A percentile compares a stretch with the other conserved stretches of the same genome.
Evolutionary conservation across 2,113 vertebrate species (phyloP).

Genomic region (Piaya cayana): DNA sequence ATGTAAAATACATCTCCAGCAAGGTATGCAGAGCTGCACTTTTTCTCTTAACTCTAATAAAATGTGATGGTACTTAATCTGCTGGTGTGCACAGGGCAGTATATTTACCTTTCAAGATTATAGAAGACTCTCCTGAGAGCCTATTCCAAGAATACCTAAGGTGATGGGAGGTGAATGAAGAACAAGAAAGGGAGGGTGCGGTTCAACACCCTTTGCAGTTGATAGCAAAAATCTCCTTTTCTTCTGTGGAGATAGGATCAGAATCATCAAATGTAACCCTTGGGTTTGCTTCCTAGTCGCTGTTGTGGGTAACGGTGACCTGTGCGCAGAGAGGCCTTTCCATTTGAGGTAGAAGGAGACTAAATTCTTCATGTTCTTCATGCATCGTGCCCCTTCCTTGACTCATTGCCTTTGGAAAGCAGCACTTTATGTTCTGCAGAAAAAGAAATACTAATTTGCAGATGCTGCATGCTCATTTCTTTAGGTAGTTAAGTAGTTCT

Average conservation of each 20-base stretch:
- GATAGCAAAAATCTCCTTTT: neutral
- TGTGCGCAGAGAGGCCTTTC: neutral
- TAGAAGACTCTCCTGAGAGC: neutral
- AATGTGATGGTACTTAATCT: neutral
- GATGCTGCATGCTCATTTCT: conserved; percentile 22
- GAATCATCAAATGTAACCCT: neutral
- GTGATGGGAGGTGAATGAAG: neutral
- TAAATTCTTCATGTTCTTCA: neutral
- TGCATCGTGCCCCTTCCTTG: neutral
- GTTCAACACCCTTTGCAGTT: neutral
- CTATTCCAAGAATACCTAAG: neutral
- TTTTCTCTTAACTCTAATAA: neutral
- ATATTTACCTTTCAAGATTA: neutral
- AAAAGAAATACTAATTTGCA: conserved; percentile 17
- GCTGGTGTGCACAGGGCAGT: neutral
- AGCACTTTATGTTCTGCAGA: neutral
- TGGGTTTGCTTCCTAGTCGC: neutral
- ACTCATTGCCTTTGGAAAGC: neutral
- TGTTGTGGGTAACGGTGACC: neutral
- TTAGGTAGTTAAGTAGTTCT: neutral
- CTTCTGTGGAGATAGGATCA: neutral
- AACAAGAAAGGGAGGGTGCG: neutral
- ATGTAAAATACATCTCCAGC: neutral
- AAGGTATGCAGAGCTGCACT: neutral
- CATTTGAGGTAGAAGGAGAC: neutral